phyloP scores from a whole-genome alignment of 64 coral and sea anemone species.

The Dendronephthya gigantea region DNA sequence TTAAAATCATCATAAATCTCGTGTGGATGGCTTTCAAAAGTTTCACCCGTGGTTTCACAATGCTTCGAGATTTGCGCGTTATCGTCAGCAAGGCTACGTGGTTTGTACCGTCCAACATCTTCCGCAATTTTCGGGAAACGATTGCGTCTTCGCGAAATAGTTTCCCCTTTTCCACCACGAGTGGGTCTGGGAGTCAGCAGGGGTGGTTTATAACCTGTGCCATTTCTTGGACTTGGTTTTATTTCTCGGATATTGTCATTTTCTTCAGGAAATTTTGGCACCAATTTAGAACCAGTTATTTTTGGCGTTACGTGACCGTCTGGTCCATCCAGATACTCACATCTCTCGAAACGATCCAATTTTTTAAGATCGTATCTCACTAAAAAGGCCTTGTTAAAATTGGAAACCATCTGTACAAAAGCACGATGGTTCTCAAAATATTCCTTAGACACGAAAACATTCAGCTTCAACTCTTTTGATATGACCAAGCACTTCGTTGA shows the following conservation, averaged over 20 bases:
- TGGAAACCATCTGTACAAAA: background rate
- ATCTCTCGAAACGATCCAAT: background rate
- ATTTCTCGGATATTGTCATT: background rate
- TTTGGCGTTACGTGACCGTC: background rate
- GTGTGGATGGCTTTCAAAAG: too few relatives aligned
- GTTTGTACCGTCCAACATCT: too few relatives aligned
- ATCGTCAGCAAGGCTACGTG: too few relatives aligned
- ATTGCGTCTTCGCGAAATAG: too few relatives aligned
- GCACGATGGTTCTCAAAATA: background rate
- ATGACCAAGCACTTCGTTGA: background rate
- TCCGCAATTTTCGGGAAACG: too few relatives aligned
- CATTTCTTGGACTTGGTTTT: background rate
- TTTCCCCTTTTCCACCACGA: too few relatives aligned
- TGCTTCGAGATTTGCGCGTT: too few relatives aligned
- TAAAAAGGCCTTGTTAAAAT: background rate
- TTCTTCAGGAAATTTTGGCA: background rate
- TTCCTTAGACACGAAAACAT: background rate
- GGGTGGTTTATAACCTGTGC: too few relatives aligned
- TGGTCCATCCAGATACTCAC: background rate
- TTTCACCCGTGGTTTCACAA: too few relatives aligned
- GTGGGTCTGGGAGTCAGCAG: too few relatives aligned
- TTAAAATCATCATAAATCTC: too few relatives aligned
- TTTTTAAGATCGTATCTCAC: background rate
- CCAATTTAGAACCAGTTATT: background rate
- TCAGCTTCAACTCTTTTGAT: background rate